These are phyloP conservation scores for Callipepla squamata DNA, from an alignment of 2,113 vertebrate genomes.

Conservation along the genomic window DNA sequence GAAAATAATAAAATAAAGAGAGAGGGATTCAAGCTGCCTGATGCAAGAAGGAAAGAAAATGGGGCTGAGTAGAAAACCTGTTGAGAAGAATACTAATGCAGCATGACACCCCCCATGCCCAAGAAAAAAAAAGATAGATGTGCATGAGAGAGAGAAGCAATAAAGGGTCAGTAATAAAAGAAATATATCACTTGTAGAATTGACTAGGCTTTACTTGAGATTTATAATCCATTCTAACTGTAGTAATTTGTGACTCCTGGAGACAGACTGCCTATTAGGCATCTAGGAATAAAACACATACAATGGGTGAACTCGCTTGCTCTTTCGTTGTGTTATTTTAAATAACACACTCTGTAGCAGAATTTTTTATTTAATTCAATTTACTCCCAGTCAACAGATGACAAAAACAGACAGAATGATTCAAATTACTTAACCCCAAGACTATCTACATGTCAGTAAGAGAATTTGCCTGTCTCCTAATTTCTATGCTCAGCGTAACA, in stretches of 20 bases:
- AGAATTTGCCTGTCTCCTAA: not conserved
- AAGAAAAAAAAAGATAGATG: slow-evolving; percentile 30
- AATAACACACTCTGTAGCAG: not conserved
- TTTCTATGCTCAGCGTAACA: not conserved
- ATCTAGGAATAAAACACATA: slow-evolving; percentile 21
- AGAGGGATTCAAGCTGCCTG: not conserved
- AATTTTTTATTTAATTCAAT: not conserved
- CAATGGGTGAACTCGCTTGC: not conserved
- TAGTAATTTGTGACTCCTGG: slow-evolving; percentile 58
- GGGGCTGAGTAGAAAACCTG: not conserved
- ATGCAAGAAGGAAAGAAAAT: not conserved
- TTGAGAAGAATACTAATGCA: slow-evolving; percentile 48
- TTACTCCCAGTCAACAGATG: not conserved
- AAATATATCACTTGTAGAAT: slow-evolving; percentile 72
- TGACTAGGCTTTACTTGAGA: slow-evolving; percentile 67
- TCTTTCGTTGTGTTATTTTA: not conserved
- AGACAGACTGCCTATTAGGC: slow-evolving; percentile 46
- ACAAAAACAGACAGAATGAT: not conserved
- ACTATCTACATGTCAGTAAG: not conserved
- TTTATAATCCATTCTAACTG: slow-evolving; percentile 65
- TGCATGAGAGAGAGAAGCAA: slow-evolving; percentile 38
- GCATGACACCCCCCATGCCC: not conserved
- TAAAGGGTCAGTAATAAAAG: slow-evolving; percentile 74
- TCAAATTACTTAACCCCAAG: not conserved
- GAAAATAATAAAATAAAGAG: not conserved